Evolutionary conservation across 2,797 vertebrate genomes (phyloP).

Genomic region (Falco columbarius): DNA sequence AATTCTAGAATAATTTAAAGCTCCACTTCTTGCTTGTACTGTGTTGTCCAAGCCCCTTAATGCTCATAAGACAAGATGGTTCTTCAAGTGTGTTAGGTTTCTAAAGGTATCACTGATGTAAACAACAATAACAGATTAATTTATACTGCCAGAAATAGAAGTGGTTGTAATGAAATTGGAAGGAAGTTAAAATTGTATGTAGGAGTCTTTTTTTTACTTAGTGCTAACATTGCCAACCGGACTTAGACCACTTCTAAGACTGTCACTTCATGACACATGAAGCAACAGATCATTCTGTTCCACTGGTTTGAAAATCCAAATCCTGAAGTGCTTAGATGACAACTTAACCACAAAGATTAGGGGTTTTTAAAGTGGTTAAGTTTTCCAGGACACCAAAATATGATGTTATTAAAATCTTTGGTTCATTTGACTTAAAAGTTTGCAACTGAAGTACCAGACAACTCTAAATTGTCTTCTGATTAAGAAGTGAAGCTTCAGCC

Average conservation of each 20-base stretch:
- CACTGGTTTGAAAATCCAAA: background rate
- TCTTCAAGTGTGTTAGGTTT: background rate
- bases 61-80: background rate
- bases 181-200: background rate
- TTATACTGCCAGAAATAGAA: background rate
- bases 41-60: background rate
- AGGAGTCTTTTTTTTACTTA: background rate
- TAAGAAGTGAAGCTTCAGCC: background rate
- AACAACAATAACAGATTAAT: background rate
- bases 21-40: background rate
- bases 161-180: background rate
- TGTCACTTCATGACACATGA: background rate
- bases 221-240: background rate
- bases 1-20: background rate
- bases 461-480: background rate
- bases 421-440: background rate
- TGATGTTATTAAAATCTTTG: background rate
- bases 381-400: background rate
- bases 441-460: background rate
- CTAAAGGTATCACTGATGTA: background rate
- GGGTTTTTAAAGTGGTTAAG: background rate
- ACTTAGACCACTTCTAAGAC: background rate
- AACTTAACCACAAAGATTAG: background rate
- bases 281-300: background rate
- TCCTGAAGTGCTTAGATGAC: background rate